Evolutionary conservation across 2,797 vertebrate genomes (phyloP), one percentile per base, ranked within the genome.

Genomic region (Hybognathus amarus): DNA sequence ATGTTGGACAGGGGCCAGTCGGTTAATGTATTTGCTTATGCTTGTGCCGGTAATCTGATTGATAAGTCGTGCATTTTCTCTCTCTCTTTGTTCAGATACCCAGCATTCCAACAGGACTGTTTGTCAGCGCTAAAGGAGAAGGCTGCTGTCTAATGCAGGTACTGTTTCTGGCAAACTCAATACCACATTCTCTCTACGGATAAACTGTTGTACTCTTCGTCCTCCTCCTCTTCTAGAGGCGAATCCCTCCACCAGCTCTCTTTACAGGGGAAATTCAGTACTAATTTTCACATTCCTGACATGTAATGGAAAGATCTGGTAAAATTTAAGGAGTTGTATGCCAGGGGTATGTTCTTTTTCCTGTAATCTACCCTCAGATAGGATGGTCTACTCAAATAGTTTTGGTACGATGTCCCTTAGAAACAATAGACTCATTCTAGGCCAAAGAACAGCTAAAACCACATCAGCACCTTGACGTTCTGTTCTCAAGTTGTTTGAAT

Each of bases 91-190:
- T 92, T 84, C 93, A 98, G 97, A 98, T 98, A 82, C 97, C 97
- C 86, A 98, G 96, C 86, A 96, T 98, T 85, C 97, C 97, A 56
- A 98, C 97, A 0, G 97, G 97, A 77, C 95, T 98, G 87, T 98
- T 98, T 86, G 97, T 98, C 90, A 98, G 97, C 0, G 97, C 97
- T 87, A 98, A 96, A 91, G 97, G 97, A 36, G 97, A 98, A 89
- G 97, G 97, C 89, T 98, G 97, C 93, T 98, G 97, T 83, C 94
- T 98, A 87, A 95, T 98, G 96, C 97, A 98, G 97, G 97, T 98
- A 95, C 91, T 63, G 50, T 78, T 61, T 77, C 27, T 66, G 67
- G n/a, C 36, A 38, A 30, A 61, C 54, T 56, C 24, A 67, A 73
- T 24, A 20, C 13, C 52, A 68, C 67, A 47, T 22, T 73, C 56